Percentiles rank a stretch among this genome's conserved stretches.
Conservation (phyloP, 2,797 vertebrate genomes). For the Lacerta agilis region DNA sequence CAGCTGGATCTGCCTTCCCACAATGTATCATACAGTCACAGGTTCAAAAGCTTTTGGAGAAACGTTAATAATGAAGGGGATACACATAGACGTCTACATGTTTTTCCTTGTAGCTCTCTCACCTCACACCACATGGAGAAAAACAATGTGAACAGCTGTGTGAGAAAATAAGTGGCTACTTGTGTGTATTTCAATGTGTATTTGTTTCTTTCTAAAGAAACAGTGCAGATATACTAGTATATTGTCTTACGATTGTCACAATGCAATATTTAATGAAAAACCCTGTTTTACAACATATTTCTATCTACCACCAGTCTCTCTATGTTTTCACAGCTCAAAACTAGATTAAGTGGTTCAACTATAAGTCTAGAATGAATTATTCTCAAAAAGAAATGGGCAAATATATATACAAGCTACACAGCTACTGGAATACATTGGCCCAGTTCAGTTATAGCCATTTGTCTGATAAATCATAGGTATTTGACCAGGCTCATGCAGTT, state of each 20-base stretch:
- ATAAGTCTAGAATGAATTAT: neutral
- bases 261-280: conserved; percentile 34
- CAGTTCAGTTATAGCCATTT: neutral
- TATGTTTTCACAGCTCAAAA: neutral
- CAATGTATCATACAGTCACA: neutral
- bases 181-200: too few relatives aligned
- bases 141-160: neutral
- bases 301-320: neutral
- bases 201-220: neutral
- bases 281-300: conserved; percentile 12
- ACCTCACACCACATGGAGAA: neutral
- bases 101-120: neutral
- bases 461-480: neutral
- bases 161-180: neutral
- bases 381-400: neutral
- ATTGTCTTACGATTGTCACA: conserved; percentile 58
- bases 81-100: neutral
- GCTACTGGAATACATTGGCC: neutral
- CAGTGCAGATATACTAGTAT: neutral
- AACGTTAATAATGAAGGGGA: neutral
- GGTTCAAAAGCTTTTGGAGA: neutral
- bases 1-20: neutral
- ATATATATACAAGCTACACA: conserved; percentile 1
- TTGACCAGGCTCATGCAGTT: neutral
- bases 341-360: conserved; percentile 19